Evolutionary conservation across 2,113 vertebrate genomes (phyloP).

Genomic region (Bubo bubo): DNA sequence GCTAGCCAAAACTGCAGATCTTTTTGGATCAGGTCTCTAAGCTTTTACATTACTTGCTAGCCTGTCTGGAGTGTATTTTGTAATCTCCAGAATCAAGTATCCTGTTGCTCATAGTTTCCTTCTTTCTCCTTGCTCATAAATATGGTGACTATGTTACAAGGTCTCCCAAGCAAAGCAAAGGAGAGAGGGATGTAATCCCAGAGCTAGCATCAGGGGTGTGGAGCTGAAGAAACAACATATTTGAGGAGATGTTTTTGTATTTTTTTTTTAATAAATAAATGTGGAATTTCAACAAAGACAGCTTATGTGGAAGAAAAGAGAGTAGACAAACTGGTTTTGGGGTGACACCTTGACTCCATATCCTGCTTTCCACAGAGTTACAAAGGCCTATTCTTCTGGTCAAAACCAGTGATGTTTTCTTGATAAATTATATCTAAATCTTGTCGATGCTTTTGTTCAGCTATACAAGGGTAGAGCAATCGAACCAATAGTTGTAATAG

Average conservation of each 20-base stretch:
- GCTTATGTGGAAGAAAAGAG: background rate
- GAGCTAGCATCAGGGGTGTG: background rate
- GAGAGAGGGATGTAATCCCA: background rate
- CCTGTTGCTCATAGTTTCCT: background rate
- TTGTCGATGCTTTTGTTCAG: background rate
- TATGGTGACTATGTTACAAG: background rate
- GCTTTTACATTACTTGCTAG: background rate
- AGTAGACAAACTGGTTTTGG: background rate
- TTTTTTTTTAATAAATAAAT: background rate
- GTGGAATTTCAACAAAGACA: rapidly evolving
- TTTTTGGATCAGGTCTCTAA: background rate
- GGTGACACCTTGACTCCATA: background rate
- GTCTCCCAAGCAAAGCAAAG: background rate
- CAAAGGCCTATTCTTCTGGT: background rate
- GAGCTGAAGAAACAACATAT: background rate
- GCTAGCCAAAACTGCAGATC: background rate
- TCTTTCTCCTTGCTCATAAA: background rate
- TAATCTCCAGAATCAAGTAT: background rate
- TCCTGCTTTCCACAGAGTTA: background rate
- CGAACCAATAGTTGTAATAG: background rate
- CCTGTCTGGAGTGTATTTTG: background rate
- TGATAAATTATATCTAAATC: background rate
- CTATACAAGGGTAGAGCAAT: background rate
- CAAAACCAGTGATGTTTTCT: background rate
- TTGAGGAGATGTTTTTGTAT: background rate